These are phyloP conservation scores for Phengaris arion DNA, from an alignment of 2,888 invertebrate species.

Conservation along the genomic window DNA sequence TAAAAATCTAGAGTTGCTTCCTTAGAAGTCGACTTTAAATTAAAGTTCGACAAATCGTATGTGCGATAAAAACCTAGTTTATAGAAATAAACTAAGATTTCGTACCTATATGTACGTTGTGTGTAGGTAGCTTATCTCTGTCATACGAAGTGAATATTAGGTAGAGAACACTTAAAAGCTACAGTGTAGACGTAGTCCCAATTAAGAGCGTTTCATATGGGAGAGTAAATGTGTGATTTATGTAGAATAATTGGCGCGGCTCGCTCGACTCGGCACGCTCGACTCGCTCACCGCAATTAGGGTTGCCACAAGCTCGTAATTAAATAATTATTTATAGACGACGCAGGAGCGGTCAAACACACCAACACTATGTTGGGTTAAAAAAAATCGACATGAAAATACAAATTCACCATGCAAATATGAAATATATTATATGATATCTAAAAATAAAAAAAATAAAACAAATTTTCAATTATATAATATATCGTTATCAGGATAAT, in stretches of 20 bases:
- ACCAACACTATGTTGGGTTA: background rate
- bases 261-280: slow-evolving; percentile 23
- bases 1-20: background rate
- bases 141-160: background rate
- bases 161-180: background rate
- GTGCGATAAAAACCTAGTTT: no score
- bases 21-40: no score
- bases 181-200: slow-evolving; percentile 5
- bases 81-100: background rate
- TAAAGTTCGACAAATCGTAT: no score
- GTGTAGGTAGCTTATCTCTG: background rate
- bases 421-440: background rate
- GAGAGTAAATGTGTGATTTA: slow-evolving; percentile 32
- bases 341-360: background rate
- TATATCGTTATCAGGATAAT: no score
- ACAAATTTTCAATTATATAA: no score
- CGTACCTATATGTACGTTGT: background rate
- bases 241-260: slow-evolving; percentile 28
- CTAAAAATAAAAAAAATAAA: no score
- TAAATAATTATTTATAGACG: slow-evolving; percentile 14
- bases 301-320: slow-evolving; percentile 19
- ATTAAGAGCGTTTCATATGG: slow-evolving; percentile 29
- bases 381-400: background rate
- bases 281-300: slow-evolving; percentile 23
- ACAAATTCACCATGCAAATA: background rate